phyloP scores from a whole-genome alignment of 2,113 vertebrate species.

The Oreocharis arfaki region DNA sequence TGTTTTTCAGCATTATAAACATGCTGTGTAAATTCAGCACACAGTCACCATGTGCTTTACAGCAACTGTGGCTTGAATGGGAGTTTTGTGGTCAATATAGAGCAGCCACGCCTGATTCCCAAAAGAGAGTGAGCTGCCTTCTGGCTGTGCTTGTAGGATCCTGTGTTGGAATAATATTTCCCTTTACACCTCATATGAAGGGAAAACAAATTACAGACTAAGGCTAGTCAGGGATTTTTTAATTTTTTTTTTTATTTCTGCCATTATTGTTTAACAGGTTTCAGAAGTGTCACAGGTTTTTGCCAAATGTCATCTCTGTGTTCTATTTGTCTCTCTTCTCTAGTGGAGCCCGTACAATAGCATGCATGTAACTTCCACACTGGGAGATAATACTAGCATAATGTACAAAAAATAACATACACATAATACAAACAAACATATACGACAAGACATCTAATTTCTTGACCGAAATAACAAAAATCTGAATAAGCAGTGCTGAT shows the following conservation, averaged over 20 bases:
- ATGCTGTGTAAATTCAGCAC: background rate
- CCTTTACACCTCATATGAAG: background rate
- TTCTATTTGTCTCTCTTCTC: background rate
- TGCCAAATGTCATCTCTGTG: background rate
- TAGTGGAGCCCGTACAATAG: background rate
- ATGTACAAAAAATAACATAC: background rate
- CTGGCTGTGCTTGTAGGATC: background rate
- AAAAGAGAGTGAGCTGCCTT: background rate
- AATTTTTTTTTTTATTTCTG: background rate
- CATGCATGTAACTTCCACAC: background rate
- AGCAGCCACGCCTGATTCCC: background rate
- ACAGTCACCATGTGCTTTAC: background rate
- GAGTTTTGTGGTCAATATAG: background rate
- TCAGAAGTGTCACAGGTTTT: background rate
- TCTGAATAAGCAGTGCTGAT: constrained; percentile 4
- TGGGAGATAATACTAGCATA: background rate
- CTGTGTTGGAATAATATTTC: background rate
- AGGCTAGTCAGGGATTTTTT: background rate
- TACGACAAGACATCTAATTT: background rate
- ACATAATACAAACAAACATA: background rate
- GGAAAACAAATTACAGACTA: background rate
- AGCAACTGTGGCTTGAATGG: background rate
- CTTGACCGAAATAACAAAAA: background rate
- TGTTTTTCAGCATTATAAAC: background rate
- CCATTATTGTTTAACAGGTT: background rate